phyloP scores from a whole-genome alignment of 2,888 invertebrate genomes.

The Apamea sordens region DNA sequence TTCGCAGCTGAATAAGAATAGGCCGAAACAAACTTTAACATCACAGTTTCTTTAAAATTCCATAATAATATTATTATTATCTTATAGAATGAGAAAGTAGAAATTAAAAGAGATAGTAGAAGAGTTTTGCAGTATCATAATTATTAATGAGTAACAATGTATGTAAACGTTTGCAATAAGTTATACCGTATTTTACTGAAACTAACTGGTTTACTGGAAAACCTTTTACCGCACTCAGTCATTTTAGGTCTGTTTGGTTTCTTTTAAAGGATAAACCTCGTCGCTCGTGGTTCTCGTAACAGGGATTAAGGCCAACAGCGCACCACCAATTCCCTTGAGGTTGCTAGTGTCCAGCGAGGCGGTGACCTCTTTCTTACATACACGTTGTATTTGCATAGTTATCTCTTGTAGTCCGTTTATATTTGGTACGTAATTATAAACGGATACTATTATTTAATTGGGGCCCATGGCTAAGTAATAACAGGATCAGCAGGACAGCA shows the following conservation, averaged over 20 bases:
- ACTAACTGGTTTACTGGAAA: background rate
- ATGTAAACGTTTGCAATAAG: background rate
- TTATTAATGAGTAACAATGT: background rate
- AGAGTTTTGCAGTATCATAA: background rate
- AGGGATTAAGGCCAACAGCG: background rate
- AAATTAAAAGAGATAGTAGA: background rate
- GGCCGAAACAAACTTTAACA: background rate
- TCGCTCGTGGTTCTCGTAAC: background rate
- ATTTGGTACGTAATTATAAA: too few species aligned
- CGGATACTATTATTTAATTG: too few species aligned
- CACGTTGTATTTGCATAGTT: too few species aligned
- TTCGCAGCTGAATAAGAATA: background rate
- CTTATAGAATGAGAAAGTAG: background rate
- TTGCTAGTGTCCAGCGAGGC: background rate
- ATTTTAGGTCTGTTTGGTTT: background rate
- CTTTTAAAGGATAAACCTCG: slow-evolving; percentile 1
- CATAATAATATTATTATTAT: background rate
- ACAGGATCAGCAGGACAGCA: too few species aligned
- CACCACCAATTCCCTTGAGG: background rate
- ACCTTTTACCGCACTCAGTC: background rate
- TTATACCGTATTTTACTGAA: background rate
- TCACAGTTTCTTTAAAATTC: background rate
- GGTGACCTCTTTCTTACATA: too few species aligned
- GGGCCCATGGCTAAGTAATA: too few species aligned
- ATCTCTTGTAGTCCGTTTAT: background rate